Base-by-base conservation (phyloP, 2,888 invertebrate genomes). In the Cantharis nigra region DNA sequence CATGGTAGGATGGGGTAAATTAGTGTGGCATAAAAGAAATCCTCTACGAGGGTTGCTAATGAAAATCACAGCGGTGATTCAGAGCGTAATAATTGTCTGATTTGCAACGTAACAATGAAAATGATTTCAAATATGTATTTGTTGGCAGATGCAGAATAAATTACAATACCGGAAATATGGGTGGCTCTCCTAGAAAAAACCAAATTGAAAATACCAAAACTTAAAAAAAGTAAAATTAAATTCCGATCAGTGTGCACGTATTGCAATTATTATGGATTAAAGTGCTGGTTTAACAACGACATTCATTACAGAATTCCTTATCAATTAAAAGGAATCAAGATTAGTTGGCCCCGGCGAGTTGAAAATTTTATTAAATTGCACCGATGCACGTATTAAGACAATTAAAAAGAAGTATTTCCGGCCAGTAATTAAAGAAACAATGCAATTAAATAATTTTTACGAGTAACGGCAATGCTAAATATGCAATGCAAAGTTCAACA, bases 61-160 rank as follows among this genome's bases (percentile, higher is more conserved):
- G 75, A 78, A 78, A 78, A 75, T 78, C 78, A 75, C 70, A 63
- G 75, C 23, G 78, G 75, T 78, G 78, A 78, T 78, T 78, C 78
- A 78, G 78, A 78, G 65, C 78, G 75, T 67, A 78, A 73, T 78
- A 75, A 78, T 78, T 78, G 75, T 70, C 71, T 18, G 71, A 69
- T 33, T 78, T 78, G 65, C 65, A 67, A 67, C 65, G 65, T 67
- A 67, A 64, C 65, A 67, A 67, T 67, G 26, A 67, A 23, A 49
- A 49, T 49, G 7, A 49, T 49, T 49, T 49, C 5, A 5, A 49
- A 49, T 49, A n/a, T 49, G 49, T n/a, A 49, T 49, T 49, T 49
- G 49, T 49, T 49, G n/a, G 49, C 49, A 49, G 49, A n/a, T 49
- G 49, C n/a, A 49, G 49, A 49, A 49, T 49, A 49, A 49, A 49